phyloP scores from a whole-genome alignment of 2,797 vertebrate species.

The Taeniopygia guttata region DNA sequence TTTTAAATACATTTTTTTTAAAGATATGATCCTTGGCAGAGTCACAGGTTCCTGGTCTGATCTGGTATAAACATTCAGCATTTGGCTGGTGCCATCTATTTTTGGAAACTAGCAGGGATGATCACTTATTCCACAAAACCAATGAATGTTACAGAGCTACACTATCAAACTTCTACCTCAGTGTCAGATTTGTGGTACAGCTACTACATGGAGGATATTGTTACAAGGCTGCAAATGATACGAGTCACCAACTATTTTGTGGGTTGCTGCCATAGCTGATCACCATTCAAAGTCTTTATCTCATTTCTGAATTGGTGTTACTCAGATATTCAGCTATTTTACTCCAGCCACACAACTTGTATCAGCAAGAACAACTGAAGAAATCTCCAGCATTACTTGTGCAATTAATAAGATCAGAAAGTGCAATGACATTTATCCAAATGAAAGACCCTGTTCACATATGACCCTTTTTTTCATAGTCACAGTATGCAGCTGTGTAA shows the following conservation, averaged over 20 bases:
- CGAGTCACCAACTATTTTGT: fast-evolving
- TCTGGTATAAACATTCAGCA: background rate
- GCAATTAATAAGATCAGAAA: background rate
- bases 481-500: background rate
- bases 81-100: background rate
- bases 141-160: background rate
- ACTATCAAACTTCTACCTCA: background rate
- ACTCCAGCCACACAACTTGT: background rate
- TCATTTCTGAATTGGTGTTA: background rate
- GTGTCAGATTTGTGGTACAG: background rate
- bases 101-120: background rate
- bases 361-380: background rate
- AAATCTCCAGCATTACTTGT: background rate
- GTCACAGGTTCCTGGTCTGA: background rate
- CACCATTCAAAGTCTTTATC: background rate
- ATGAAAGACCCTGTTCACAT: background rate
- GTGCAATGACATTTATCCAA: background rate
- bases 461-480: background rate
- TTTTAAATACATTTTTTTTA: background rate
- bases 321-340: background rate
- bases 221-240: background rate
- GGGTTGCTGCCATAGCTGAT: background rate
- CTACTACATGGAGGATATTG: background rate
- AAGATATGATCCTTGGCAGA: background rate
- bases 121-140: background rate